Evolutionary conservation across 2,113 vertebrate species (phyloP).

Genomic region (Oncorhynchus kisutch): DNA sequence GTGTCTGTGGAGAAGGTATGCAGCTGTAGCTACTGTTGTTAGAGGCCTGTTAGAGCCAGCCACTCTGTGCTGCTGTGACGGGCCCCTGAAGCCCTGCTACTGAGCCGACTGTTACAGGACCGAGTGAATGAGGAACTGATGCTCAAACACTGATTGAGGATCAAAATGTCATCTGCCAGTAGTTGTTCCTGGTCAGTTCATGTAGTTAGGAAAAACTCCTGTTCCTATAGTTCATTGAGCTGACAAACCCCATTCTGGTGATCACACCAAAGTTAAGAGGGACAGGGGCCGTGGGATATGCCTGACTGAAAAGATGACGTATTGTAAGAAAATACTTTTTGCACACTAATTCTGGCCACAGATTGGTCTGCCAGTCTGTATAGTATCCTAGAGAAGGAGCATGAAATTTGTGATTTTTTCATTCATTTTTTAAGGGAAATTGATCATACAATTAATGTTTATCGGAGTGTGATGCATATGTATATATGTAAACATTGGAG

Average conservation of each 20-base stretch:
- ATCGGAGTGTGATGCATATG: constrained; percentile 46
- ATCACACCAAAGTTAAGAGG: constrained; percentile 52
- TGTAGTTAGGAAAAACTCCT: constrained; percentile 3
- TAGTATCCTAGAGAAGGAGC: constrained; percentile 19
- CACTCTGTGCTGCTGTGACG: no score
- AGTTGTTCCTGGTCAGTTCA: neutral
- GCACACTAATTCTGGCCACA: constrained; percentile 49
- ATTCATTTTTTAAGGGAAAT: constrained; percentile 25
- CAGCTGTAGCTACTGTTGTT: neutral
- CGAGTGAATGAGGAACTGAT: neutral
- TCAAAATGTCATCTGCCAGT: neutral
- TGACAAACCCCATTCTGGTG: constrained; percentile 38
- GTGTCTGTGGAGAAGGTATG: neutral
- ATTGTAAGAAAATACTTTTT: constrained; percentile 37
- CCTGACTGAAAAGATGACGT: constrained; percentile 25
- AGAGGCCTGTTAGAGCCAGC: neutral
- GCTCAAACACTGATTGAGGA: neutral
- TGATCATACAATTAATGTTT: constrained; percentile 51
- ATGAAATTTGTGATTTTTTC: constrained; percentile 14
- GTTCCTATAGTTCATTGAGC: constrained; percentile 33
- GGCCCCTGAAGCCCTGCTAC: neutral
- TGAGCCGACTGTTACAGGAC: neutral
- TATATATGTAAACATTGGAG: constrained; percentile 54
- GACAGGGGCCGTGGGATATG: neutral
- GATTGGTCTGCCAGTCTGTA: constrained; percentile 19